A percentile compares a stretch with the other conserved stretches of the same genome.
Conservation (phyloP, 2,888 invertebrate genomes). For the Clistopyga incitator region DNA sequence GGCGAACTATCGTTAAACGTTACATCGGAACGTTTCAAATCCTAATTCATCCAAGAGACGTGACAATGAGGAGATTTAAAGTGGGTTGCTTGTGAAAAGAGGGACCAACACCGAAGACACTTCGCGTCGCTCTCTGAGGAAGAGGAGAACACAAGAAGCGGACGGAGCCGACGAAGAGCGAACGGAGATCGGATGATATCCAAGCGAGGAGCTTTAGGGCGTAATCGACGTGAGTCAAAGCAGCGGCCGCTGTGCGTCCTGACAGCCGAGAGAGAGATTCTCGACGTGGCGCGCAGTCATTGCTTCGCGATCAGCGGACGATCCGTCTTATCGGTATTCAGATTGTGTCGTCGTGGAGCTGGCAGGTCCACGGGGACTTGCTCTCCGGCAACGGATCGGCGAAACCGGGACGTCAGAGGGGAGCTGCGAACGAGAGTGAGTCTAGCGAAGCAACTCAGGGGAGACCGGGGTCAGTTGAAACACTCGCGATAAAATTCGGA, state of each 20-base stretch:
- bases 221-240: constrained; percentile 57
- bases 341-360: constrained; percentile 74
- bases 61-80: constrained; percentile 54
- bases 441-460: constrained; percentile 35
- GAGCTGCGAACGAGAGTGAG: constrained; percentile 70
- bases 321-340: constrained; percentile 81
- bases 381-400: constrained; percentile 58
- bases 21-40: constrained; percentile 31
- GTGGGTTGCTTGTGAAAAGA: constrained; percentile 22
- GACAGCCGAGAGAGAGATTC: constrained; percentile 59
- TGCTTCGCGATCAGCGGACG: constrained; percentile 79
- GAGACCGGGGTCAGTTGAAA: too few species aligned
- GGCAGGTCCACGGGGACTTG: constrained; percentile 68
- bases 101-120: constrained; percentile 5
- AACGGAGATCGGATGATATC: constrained; percentile 28
- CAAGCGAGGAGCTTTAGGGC: constrained; percentile 26
- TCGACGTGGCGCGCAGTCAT: constrained; percentile 74
- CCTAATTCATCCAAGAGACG: constrained; percentile 51
- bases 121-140: background rate
- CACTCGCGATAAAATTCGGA: too few species aligned
- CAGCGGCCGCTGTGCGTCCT: constrained; percentile 11
- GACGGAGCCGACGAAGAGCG: constrained; percentile 11
- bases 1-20: constrained; percentile 5
- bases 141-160: constrained; percentile 20
- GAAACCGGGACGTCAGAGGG: constrained; percentile 73